These are phyloP conservation scores for Patella caerulea DNA, from an alignment of 2,888 invertebrate genomes.

Conservation along the genomic window DNA sequence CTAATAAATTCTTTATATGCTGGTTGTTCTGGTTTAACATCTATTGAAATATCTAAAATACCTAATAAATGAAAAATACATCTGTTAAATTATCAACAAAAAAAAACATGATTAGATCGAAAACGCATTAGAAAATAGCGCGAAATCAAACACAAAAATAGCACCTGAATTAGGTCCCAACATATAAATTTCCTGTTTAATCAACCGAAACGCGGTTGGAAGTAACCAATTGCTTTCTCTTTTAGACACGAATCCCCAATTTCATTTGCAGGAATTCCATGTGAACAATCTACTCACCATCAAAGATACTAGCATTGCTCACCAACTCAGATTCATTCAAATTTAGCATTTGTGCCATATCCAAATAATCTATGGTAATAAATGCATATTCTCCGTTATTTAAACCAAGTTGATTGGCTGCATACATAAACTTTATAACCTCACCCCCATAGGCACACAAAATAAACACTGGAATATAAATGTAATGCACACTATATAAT, in stretches of 20 bases:
- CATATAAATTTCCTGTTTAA: too few relatives aligned
- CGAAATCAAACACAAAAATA: too few relatives aligned
- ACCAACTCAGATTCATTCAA: neutral
- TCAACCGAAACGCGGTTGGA: too few relatives aligned
- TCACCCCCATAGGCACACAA: slow-evolving; percentile 55
- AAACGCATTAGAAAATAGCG: too few relatives aligned
- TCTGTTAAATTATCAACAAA: too few relatives aligned
- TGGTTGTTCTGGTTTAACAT: slow-evolving; percentile 39
- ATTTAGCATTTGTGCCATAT: slow-evolving; percentile 27
- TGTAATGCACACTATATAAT: too few relatives aligned
- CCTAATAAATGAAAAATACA: slow-evolving; percentile 30
- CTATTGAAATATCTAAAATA: slow-evolving; percentile 49
- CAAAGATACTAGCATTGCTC: neutral
- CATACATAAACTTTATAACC: slow-evolving; percentile 50
- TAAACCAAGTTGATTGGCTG: slow-evolving; percentile 44
- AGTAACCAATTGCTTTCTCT: too few relatives aligned
- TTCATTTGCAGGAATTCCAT: too few relatives aligned
- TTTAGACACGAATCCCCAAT: too few relatives aligned
- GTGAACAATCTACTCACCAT: slow-evolving; percentile 14
- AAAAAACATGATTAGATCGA: too few relatives aligned
- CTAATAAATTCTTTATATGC: neutral
- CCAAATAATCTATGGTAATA: slow-evolving; percentile 52
- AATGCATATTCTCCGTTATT: slow-evolving; percentile 55
- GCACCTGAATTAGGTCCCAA: too few relatives aligned
- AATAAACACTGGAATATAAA: slow-evolving; percentile 48